These are phyloP conservation scores for Betta splendens DNA, from an alignment of 2,797 vertebrate genomes.

Conservation along the genomic window DNA sequence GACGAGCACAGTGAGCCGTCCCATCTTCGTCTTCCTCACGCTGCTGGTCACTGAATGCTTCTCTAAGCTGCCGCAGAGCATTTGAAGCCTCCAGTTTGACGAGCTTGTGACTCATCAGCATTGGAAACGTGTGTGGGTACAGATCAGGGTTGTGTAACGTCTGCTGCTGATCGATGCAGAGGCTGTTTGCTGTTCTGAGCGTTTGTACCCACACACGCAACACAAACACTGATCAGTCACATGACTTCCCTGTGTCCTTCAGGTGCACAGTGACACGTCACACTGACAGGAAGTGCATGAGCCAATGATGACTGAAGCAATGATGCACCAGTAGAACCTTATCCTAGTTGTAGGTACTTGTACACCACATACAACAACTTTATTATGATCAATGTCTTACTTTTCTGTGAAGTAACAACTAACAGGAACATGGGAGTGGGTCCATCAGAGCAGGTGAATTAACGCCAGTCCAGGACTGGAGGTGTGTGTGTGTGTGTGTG, in stretches of 20 bases:
- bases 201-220: background rate
- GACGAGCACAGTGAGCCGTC: background rate
- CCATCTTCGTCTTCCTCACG: constrained; percentile 37
- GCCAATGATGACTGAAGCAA: background rate
- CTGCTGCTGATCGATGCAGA: background rate
- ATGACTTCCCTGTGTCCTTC: background rate
- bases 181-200: constrained; percentile 23
- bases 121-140: background rate
- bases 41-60: constrained; percentile 23
- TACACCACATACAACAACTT: no score
- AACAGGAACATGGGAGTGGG: no score
- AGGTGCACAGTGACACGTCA: constrained; percentile 8
- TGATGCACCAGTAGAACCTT: background rate
- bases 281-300: background rate
- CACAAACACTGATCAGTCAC: background rate
- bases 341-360: no score
- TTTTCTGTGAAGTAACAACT: no score
- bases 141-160: constrained; percentile 22
- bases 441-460: no score
- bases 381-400: no score
- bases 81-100: constrained; percentile 37
- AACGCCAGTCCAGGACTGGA: no score
- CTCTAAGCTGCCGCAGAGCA: background rate
- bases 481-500: no score
- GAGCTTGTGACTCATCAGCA: constrained; percentile 24